phyloP scores from a whole-genome alignment of 2,113 vertebrate genomes.

The Eulacestoma nigropectus region DNA sequence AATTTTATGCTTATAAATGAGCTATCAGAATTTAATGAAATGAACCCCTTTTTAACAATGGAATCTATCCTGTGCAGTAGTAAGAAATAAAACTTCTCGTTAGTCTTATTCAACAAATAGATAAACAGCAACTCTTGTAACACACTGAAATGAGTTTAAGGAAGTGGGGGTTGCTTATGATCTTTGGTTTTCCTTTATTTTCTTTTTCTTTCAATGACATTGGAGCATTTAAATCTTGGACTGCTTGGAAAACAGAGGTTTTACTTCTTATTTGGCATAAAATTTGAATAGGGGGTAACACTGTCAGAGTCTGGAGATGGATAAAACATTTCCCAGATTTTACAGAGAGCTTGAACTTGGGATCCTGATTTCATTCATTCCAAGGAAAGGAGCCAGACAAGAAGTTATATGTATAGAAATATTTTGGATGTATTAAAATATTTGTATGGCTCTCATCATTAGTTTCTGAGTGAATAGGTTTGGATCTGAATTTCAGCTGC shows the following conservation, averaged over 20 bases:
- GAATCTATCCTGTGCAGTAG: neutral
- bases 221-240: neutral
- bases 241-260: neutral
- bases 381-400: neutral
- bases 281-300: neutral
- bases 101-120: neutral
- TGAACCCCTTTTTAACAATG: neutral
- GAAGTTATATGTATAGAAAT: neutral
- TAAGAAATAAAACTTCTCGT: neutral
- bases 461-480: neutral
- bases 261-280: neutral
- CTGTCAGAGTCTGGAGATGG: neutral
- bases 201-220: neutral
- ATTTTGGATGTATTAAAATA: neutral
- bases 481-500: neutral
- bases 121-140: neutral
- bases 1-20: neutral
- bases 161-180: accelerated
- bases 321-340: neutral
- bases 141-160: neutral
- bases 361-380: neutral
- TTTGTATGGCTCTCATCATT: neutral
- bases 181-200: neutral
- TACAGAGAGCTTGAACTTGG: neutral
- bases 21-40: neutral